Evolutionary conservation across 2,888 invertebrate species (phyloP).

Genomic region (Coecobrya sp.): DNA sequence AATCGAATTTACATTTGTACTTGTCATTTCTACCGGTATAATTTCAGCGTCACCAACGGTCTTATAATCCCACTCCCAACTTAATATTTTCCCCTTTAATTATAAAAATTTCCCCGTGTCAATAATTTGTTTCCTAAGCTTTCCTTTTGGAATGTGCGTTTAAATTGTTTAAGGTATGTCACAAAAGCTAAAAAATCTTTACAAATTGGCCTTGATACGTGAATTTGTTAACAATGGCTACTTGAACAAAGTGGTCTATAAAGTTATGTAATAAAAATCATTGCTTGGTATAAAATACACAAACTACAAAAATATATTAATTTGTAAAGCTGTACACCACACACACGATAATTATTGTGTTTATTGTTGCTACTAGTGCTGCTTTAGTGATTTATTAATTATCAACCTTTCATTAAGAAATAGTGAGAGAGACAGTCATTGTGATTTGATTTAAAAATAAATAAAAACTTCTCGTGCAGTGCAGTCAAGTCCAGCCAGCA

Average conservation of each 20-base stretch:
- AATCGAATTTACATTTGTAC: conserved; percentile 74
- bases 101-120: too few species aligned
- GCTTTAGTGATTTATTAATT: conserved; percentile 3
- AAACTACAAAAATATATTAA: background rate
- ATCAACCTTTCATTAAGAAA: background rate
- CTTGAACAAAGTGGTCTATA: background rate
- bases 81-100: too few species aligned
- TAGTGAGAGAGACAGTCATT: background rate
- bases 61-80: background rate
- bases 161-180: background rate
- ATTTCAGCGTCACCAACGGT: conserved; percentile 37
- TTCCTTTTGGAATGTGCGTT: background rate
- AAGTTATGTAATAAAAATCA: background rate
- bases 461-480: conserved; percentile 7
- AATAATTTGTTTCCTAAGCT: too few species aligned
- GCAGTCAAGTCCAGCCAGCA: conserved; percentile 20
- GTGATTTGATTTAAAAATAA: conserved; percentile 25
- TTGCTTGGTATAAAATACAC: background rate
- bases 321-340: background rate
- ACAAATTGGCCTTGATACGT: background rate
- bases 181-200: background rate
- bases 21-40: conserved; percentile 68
- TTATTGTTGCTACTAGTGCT: conserved; percentile 10
- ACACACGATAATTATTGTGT: background rate
- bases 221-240: background rate